Conservation (phyloP, 2,113 vertebrate genomes). For the Thinocorus orbignyianus region DNA sequence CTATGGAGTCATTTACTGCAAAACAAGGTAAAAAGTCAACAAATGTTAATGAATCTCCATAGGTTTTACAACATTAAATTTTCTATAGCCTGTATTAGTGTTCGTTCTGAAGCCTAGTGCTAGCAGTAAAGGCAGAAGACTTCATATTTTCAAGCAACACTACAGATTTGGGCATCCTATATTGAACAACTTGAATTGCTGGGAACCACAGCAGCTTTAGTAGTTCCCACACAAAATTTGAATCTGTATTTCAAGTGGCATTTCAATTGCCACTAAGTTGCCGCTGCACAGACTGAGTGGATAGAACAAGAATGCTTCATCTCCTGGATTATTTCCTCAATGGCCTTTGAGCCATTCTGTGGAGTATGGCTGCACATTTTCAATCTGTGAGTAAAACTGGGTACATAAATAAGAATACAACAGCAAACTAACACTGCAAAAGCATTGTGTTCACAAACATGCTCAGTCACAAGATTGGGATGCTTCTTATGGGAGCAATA, state of each 20-base stretch:
- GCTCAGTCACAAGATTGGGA: neutral
- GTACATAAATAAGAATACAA: neutral
- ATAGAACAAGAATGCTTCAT: neutral
- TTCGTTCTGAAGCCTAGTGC: neutral
- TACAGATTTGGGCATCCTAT: neutral
- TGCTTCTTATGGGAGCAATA: neutral
- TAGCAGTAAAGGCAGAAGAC: neutral
- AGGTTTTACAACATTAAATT: neutral
- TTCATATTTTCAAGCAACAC: neutral
- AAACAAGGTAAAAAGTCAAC: neutral
- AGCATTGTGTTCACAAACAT: neutral
- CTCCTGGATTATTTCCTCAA: neutral
- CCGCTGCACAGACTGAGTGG: neutral
- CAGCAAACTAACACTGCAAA: neutral
- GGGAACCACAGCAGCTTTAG: neutral
- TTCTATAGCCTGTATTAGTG: neutral
- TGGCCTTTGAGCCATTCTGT: neutral
- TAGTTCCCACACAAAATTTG: neutral
- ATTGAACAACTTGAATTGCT: neutral
- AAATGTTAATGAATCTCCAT: neutral
- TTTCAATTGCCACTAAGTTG: neutral
- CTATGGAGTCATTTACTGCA: neutral
- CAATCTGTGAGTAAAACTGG: neutral
- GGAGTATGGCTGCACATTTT: neutral
- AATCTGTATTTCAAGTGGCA: neutral